A percentile compares a stretch with the other conserved stretches of the same genome.
Conservation (phyloP, 2,113 vertebrate genomes). For the Atherinomorus stipes region DNA sequence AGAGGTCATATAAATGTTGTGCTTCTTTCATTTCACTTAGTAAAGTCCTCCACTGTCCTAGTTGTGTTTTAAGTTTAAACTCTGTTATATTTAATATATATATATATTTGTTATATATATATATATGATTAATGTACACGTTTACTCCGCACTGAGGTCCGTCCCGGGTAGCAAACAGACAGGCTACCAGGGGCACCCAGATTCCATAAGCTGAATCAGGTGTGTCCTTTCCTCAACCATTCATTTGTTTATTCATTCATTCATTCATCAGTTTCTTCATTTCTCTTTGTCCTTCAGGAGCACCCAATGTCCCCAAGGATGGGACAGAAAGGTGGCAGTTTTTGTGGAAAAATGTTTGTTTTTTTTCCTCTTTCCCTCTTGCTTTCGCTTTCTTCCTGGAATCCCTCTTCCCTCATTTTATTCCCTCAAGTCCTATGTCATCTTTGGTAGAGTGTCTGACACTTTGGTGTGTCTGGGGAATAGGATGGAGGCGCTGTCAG, state of each 20-base stretch:
- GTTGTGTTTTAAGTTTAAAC: constrained; percentile 73
- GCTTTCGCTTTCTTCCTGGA: constrained; percentile 45
- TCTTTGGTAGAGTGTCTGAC: constrained; percentile 87
- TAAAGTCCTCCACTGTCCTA: constrained; percentile 74
- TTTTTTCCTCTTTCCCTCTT: constrained; percentile 10
- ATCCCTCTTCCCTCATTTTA: constrained; percentile 59
- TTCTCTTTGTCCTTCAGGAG: constrained; percentile 48
- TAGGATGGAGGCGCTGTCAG: constrained; percentile 26
- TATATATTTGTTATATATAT: constrained; percentile 70
- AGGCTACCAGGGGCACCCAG: constrained; percentile 55
- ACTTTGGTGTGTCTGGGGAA: constrained; percentile 82
- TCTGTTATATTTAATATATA: constrained; percentile 83
- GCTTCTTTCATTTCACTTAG: constrained; percentile 83
- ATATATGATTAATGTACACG: constrained; percentile 82
- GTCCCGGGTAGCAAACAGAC: constrained; percentile 67
- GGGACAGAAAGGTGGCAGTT: constrained; percentile 37
- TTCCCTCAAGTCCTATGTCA: constrained; percentile 79
- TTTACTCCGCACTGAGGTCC: constrained; percentile 73
- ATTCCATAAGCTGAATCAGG: constrained; percentile 47
- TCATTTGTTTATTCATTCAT: constrained; percentile 49
- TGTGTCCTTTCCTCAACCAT: constrained; percentile 40
- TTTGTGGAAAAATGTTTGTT: constrained; percentile 23
- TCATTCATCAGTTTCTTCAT: constrained; percentile 38
- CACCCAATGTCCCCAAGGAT: constrained; percentile 36
- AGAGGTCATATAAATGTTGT: constrained; percentile 86